Percentiles rank a stretch among this genome's conserved stretches.
Conservation (phyloP, 1,140 invertebrate species). For the Lethrus apterus region DNA sequence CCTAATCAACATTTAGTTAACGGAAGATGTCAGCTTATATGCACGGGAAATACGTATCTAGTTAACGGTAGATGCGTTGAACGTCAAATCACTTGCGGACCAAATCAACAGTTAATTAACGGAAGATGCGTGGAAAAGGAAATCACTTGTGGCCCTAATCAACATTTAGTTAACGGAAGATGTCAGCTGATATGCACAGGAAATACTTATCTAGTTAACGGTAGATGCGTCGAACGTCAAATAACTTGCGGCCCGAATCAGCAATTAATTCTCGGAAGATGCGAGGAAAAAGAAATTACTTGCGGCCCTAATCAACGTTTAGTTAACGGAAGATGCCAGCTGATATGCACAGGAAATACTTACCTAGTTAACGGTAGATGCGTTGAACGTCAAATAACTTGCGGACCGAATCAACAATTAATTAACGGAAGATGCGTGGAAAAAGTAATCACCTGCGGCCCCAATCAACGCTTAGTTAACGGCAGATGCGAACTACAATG, state of each 20-base stretch:
- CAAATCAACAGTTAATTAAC: slow-evolving; percentile 3
- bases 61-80: slow-evolving; percentile 15
- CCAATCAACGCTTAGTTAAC: slow-evolving; percentile 3
- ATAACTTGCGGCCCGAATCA: too few relatives aligned
- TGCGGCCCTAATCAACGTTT: background rate
- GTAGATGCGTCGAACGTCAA: slow-evolving; percentile 6
- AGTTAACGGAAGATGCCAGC: slow-evolving; percentile 11
- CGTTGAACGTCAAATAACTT: background rate
- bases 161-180: background rate
- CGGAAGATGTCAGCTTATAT: slow-evolving; percentile 8
- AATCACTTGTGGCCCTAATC: background rate
- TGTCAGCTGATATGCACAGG: slow-evolving; percentile 5
- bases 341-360: background rate
- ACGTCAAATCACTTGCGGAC: background rate
- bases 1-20: slow-evolving; percentile 11
- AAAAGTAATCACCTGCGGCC: background rate
- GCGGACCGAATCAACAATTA: slow-evolving; percentile 7
- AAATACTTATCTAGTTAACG: background rate
- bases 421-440: slow-evolving; percentile 14
- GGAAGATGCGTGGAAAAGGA: slow-evolving; percentile 1
- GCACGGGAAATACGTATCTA: slow-evolving; percentile 6
- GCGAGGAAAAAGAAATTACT: too few relatives aligned
- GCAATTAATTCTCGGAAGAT: too few relatives aligned
- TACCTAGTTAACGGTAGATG: slow-evolving; percentile 9
- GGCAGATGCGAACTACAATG: slow-evolving; percentile 7